phyloP scores from a whole-genome alignment of 2,113 vertebrate species.

The Nycticorax nycticorax region DNA sequence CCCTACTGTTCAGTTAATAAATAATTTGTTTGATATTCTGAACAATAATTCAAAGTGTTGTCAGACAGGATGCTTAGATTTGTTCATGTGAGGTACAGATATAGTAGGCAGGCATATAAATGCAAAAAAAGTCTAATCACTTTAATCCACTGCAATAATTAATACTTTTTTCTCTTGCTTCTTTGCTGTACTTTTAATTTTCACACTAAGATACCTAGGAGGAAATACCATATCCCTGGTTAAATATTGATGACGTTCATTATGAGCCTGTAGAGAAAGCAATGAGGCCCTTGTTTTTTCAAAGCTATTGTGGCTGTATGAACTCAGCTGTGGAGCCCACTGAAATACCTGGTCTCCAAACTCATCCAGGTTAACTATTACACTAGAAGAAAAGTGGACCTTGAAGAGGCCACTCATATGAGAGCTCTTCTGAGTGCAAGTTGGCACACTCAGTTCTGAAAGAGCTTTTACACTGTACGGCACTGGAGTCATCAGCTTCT shows the following conservation, averaged over 20 bases:
- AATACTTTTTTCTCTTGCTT: background rate
- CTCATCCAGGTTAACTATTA: background rate
- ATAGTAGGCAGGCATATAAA: background rate
- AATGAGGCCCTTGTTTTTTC: background rate
- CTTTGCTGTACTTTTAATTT: background rate
- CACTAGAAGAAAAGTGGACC: background rate
- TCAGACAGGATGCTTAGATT: background rate
- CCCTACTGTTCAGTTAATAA: background rate
- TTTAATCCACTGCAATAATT: background rate
- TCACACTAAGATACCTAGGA: background rate
- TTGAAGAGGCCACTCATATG: background rate
- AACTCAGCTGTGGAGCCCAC: background rate
- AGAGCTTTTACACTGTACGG: background rate
- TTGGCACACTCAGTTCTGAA: background rate
- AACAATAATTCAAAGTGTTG: background rate
- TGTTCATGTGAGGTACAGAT: background rate
- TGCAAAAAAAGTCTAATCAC: background rate
- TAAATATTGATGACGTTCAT: background rate
- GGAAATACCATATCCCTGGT: background rate
- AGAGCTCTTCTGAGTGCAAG: background rate
- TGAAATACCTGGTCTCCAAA: background rate
- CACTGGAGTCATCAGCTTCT: background rate
- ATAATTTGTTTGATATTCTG: background rate
- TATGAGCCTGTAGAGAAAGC: background rate
- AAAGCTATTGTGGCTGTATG: background rate